These are phyloP conservation scores for Aphaenogaster floridana DNA, from an alignment of 1,140 invertebrate species.

Conservation along the genomic window DNA sequence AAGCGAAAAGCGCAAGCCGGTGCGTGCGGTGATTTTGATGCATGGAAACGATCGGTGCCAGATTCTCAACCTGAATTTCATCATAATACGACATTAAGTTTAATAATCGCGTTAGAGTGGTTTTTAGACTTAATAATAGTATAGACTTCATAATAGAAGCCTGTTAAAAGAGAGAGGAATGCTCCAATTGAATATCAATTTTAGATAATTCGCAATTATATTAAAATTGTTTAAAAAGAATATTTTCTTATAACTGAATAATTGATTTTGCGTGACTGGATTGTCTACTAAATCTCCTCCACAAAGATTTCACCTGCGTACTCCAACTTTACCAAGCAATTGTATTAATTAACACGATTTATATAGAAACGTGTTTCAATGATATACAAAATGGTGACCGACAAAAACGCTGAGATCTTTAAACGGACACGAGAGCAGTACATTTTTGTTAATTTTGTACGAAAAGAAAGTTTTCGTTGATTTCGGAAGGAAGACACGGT, in stretches of 20 bases:
- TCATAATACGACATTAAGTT: slow-evolving; percentile 24
- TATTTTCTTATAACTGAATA: neutral
- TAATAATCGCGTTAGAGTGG: neutral
- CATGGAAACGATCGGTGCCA: slow-evolving; percentile 32
- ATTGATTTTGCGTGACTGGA: neutral
- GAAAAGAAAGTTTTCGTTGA: neutral
- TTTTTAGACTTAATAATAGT: slow-evolving; percentile 9
- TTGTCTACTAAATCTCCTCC: slow-evolving; percentile 7
- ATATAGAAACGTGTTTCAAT: neutral
- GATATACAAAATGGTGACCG: neutral
- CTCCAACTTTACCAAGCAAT: neutral
- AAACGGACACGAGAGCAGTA: neutral
- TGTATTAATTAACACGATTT: neutral
- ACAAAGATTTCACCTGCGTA: neutral
- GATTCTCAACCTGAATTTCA: slow-evolving; percentile 22
- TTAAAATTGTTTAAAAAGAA: neutral
- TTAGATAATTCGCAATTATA: slow-evolving; percentile 2
- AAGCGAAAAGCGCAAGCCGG: slow-evolving; percentile 30
- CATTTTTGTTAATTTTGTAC: neutral
- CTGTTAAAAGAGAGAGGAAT: neutral
- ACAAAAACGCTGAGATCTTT: neutral
- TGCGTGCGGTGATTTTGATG: slow-evolving; percentile 62
- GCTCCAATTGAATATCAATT: neutral
- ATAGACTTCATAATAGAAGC: neutral
- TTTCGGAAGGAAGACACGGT: slow-evolving; percentile 24